Evolutionary conservation across 2,113 vertebrate genomes (phyloP), one percentile per base, ranked within the genome.

Genomic region (Erpornis zantholeuca): DNA sequence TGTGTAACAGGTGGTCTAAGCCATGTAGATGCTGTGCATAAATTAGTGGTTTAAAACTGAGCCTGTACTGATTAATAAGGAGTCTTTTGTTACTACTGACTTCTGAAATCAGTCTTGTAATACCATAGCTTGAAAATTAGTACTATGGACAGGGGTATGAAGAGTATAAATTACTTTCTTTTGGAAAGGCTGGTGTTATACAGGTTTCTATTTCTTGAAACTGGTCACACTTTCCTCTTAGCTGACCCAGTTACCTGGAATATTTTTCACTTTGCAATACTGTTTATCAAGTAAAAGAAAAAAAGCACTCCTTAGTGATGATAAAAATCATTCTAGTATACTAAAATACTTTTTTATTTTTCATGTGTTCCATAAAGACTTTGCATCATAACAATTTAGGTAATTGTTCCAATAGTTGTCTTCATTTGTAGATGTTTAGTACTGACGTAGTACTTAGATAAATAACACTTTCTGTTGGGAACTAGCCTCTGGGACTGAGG

Each of bases 1-100:
- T 94, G 95, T 91, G 17, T 70, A 96, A 72, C 92, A 96, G 91
- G 93, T 95, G 94, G 92, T 84, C 72, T 96, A 57, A 95, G 89
- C 78, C 44, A 12, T 81, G 57, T 40, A 69, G 86, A 82, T 92
- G 75, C 49, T 96, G 25, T 87, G 86, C 70, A 60, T 82, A 88
- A 96, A 94, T 95, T 96, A 91, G 31, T 72, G 45, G 15, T 89
- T 96, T 96, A 78, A 92, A 96, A 87, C 50, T 80, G 87, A 95
- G 49, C 59, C 81, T 83, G 49, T 42, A 36, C 54, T 89, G 61
- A 66, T 92, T 92, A 84, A 53, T 88, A 84, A 90, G 86, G 64
- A 94, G 57, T 53, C 14, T 88, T 95, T 91, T 87, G 28, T 91
- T 83, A 76, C 42, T 70, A 59, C 44, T 86, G 88, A 56, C 71